Base-by-base conservation (phyloP, 23 tunicate species). In the Ciona savignyi region DNA sequence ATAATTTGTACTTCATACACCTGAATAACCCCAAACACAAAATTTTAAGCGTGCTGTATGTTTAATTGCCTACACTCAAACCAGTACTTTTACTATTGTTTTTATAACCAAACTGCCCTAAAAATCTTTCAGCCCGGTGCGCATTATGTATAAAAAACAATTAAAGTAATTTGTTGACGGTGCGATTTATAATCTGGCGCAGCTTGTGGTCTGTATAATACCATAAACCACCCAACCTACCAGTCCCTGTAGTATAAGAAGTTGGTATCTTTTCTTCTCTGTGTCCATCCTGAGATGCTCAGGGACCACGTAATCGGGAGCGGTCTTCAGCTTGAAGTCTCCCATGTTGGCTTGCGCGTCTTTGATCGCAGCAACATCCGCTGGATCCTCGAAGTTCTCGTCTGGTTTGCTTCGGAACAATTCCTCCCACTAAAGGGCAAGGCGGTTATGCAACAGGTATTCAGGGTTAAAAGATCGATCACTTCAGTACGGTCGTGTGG, bases 251-350 rank as follows among this genome's bases (percentile, higher is more conserved):
- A 95, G 74, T 25, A 68, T 60, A 24, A 90, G 71, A 20, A 88
- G 88, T 51, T 95, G 99, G 23, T 73, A 66, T 71, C 83, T 77
- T 49, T 95, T 95, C 63, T 89, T 90, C 68, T 84, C 86, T 4
- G 99, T 95, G 77, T 95, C 95, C 87, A 90, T 84, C 62, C 99
- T 60, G 62, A 95, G 65, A 78, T 95, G 99, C 51, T 95, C 96
- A 19, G 99, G 99, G 0, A 95, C 99, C 0, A 95, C 88, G 42
- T 95, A 95, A 81, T 95, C 96, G 2, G 92, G 66, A 1, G 99
- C 84, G 1, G 96, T 88, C 64, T 95, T 95, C 30, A 95, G 67
- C 67, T 95, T 90, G 35, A 88, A 95, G 60, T 88, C 90, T 1
- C 99, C 99, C 86, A 95, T 83, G 32, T 90, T 80, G 0, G 87